Evolutionary conservation across 2,113 vertebrate species (phyloP).

Genomic region (Rhizomys pruinosus): DNA sequence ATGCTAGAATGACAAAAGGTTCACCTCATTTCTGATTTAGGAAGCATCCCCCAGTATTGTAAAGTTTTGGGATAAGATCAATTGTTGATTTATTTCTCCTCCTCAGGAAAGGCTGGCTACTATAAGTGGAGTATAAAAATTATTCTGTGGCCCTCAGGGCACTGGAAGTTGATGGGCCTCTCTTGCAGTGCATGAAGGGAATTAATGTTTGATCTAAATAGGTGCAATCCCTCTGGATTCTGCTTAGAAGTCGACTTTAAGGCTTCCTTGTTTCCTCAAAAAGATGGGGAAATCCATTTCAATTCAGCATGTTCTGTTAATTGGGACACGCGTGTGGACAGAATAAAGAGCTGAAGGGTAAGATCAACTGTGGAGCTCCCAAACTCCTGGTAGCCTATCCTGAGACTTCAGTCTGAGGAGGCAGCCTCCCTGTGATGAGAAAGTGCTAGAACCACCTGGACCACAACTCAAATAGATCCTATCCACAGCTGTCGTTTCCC

Average conservation of each 20-base stretch:
- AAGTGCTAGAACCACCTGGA: slow-evolving; percentile 4
- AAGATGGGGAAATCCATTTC: slow-evolving; percentile 44
- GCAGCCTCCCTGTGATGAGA: neutral
- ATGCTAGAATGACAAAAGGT: neutral
- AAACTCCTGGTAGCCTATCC: slow-evolving; percentile 31
- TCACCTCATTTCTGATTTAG: neutral
- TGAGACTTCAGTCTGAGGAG: slow-evolving; percentile 28
- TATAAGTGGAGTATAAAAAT: slow-evolving; percentile 50
- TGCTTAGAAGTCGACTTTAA: slow-evolving; percentile 51
- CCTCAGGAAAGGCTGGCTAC: slow-evolving; percentile 14
- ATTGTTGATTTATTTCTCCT: neutral
- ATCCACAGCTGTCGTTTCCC: neutral
- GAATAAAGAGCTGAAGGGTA: neutral
- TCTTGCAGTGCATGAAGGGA: slow-evolving; percentile 55
- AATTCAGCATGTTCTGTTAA: slow-evolving; percentile 17
- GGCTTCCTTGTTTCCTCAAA: slow-evolving; percentile 4
- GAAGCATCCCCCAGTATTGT: slow-evolving; percentile 25
- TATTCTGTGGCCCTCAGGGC: neutral
- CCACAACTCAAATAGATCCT: neutral
- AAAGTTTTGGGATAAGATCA: slow-evolving; percentile 42
- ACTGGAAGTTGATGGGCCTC: slow-evolving; percentile 18
- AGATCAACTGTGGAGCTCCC: neutral
- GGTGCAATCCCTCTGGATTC: slow-evolving; percentile 28
- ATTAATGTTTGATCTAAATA: slow-evolving; percentile 65
- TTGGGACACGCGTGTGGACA: neutral